Percentiles rank a stretch among this genome's conserved stretches.
These are phyloP conservation scores for Myocastor coypus DNA, from an alignment of 2,113 vertebrate species.

Conservation along the genomic window DNA sequence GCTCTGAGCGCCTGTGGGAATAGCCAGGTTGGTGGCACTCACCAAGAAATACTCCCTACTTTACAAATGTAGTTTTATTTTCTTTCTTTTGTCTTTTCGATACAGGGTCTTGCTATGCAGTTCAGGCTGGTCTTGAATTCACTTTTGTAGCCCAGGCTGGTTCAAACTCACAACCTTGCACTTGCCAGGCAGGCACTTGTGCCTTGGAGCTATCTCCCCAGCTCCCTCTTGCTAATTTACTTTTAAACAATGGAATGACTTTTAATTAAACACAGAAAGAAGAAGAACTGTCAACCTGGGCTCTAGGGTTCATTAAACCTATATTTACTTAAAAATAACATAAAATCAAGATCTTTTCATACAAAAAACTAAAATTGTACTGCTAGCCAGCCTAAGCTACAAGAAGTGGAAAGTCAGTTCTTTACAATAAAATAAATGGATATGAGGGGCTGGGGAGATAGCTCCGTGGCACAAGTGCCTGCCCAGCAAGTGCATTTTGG, in stretches of 20 bases:
- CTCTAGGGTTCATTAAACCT: not conserved
- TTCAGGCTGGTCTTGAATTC: no score
- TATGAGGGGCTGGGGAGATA: no score
- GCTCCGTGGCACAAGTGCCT: no score
- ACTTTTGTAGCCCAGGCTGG: no score
- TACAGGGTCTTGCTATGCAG: no score
- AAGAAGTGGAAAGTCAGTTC: not conserved
- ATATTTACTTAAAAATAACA: conserved; percentile 3
- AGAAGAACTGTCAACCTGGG: not conserved
- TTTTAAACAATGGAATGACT: not conserved
- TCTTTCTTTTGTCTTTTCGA: no score
- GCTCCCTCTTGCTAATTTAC: conserved; percentile 38
- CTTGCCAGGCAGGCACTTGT: no score
- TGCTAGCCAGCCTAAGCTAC: not conserved
- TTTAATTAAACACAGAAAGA: not conserved
- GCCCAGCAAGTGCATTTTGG: no score
- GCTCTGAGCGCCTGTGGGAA: not conserved
- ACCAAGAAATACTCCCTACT: not conserved
- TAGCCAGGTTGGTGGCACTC: not conserved
- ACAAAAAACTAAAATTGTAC: not conserved
- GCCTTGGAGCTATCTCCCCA: no score
- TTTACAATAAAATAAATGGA: not conserved
- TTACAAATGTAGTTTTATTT: not conserved
- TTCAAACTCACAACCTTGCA: no score
- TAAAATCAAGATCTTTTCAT: not conserved